Evolutionary conservation across 2,888 invertebrate species (phyloP), one percentile per base, ranked within the genome.

Genomic region (Thymelicus lineola): DNA sequence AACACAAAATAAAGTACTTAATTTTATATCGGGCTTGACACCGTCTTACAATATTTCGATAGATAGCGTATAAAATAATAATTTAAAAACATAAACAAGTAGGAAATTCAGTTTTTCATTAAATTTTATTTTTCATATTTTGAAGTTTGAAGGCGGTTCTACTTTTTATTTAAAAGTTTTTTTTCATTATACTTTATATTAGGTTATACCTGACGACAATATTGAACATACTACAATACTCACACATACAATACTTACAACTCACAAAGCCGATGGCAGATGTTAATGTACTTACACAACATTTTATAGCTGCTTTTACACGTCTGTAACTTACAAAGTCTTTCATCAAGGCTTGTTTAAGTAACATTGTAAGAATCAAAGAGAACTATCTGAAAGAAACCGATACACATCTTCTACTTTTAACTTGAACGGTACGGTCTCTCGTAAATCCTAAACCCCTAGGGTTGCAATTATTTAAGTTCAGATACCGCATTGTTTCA

Each of bases 381-480:
- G 45, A 55, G 28, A 53, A n/a, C 7, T 9, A 48, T 28, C 9
- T 6, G 48, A 66, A 36, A n/a, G 53, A 65, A 65, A 63, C 15
- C 38, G 35, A 66, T 53, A 59, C 15, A 68, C 35, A 62, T 53
- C 53, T 67, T 38, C 50, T 42, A 59, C 36, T 20, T 20, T 53
- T 42, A 60, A 14, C 61, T 55, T 61, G 61, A 45, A 68, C 46
- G 35, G 35, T 45, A 53, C 60, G 53, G 45, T 67, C 48, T 62
- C 53, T 55, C 61, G 61, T 68, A 68, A 68, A 68, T 68, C 61
- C 55, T 61, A 61, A 68, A 57, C 62, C 55, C 62, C 57, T 45
- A 57, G 62, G 50, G 57, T 68, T 68, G 68, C 68, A 68, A 68
- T 68, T 68, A 68, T 62, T 68, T 68, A 68, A 68, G 57, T 62